phyloP scores from a whole-genome alignment of 1,140 invertebrate genomes.

The Brachionus angularis region DNA sequence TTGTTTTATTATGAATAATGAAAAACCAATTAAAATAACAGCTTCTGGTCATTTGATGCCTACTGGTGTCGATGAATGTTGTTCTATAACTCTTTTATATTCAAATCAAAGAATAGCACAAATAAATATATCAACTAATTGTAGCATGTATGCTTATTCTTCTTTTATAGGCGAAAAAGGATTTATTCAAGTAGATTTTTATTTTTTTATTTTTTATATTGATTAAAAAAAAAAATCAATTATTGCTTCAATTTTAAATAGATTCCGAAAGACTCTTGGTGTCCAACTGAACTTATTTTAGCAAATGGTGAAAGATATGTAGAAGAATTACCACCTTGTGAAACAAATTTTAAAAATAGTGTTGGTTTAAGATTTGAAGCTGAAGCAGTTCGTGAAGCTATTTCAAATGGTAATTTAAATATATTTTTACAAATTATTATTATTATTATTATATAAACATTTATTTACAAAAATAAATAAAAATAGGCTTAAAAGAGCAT shows the following conservation, averaged over 20 bases:
- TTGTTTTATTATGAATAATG: slow-evolving; percentile 67
- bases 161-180: slow-evolving; percentile 18
- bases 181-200: slow-evolving; percentile 43
- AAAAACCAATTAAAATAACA: slow-evolving; percentile 63
- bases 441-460: too few relatives aligned
- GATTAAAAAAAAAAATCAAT: too few relatives aligned
- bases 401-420: slow-evolving; percentile 44
- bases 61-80: slow-evolving; percentile 64
- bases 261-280: slow-evolving; percentile 47
- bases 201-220: too few relatives aligned
- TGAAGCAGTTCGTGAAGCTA: slow-evolving; percentile 11
- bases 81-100: slow-evolving; percentile 65
- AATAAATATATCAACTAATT: slow-evolving; percentile 53
- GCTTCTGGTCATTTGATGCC: slow-evolving; percentile 67
- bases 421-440: slow-evolving; percentile 45
- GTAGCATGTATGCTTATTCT: slow-evolving; percentile 32
- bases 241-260: too few relatives aligned
- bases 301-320: background rate
- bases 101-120: slow-evolving; percentile 65
- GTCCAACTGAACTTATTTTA: slow-evolving; percentile 46
- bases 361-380: slow-evolving; percentile 24
- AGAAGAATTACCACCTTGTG: background rate
- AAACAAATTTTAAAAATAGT: slow-evolving; percentile 35
- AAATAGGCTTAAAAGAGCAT: slow-evolving; percentile 62
- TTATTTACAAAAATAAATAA: too few relatives aligned